These are phyloP conservation scores for Acanthosepion esculentum DNA, from an alignment of 2,888 invertebrate species.

Conservation along the genomic window DNA sequence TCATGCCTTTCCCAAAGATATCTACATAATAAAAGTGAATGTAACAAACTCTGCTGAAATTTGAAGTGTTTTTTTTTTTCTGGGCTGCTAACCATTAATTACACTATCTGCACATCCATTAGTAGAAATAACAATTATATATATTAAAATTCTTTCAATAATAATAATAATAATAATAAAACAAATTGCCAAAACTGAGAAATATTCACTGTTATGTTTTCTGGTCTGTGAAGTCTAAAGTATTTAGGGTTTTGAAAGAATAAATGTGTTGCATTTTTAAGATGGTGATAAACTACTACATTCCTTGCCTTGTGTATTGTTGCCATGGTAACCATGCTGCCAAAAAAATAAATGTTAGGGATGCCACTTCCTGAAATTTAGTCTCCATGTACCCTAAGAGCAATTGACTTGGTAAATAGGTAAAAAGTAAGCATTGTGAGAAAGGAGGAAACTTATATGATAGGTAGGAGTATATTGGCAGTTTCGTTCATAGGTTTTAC, in stretches of 20 bases:
- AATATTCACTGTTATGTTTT: not conserved
- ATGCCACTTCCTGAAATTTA: not conserved
- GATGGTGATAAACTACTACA: constrained; percentile 6
- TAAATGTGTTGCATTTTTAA: not conserved
- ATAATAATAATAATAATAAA: not conserved
- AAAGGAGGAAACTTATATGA: not conserved
- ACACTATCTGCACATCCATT: no score
- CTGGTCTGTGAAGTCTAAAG: not conserved
- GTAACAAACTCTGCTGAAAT: no score
- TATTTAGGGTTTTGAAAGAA: not conserved
- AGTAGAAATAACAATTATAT: not conserved
- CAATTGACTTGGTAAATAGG: not conserved
- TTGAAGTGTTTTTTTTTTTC: no score
- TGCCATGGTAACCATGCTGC: not conserved
- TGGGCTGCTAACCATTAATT: no score
- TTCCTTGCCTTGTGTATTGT: not conserved
- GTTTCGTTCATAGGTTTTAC: not conserved
- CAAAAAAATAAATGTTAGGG: not conserved
- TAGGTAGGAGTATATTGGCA: not conserved
- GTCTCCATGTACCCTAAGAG: not conserved
- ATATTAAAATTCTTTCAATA: not conserved
- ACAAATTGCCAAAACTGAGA: not conserved
- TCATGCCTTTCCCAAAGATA: no score
- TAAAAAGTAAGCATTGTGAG: not conserved
- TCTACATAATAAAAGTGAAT: no score